Evolutionary conservation across 2,888 invertebrate species (phyloP), one percentile per base, ranked within the genome.

Genomic region (Sepioteuthis lessoniana): DNA sequence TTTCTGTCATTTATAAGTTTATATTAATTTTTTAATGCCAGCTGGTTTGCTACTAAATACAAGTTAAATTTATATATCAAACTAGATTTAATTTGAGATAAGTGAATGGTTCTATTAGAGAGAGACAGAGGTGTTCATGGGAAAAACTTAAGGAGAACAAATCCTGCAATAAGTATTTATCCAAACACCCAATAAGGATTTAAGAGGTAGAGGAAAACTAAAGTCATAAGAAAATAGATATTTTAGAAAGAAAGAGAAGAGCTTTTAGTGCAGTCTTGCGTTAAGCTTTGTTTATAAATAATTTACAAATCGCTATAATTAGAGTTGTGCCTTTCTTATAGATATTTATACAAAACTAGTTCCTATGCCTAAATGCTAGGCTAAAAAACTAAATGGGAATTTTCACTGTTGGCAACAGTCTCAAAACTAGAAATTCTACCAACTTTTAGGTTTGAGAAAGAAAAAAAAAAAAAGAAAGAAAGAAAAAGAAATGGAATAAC

Each of bases 261-360:
- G 76, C 76, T 76, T 76, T 76, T 76, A 76, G 76, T 76, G 76
- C 76, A 76, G n/a, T 76, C n/a, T 76, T 76, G n/a, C 76, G 76
- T 76, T 76, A 76, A 76, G 76, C 76, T 76, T 76, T 76, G 76
- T 76, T 76, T 76, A 76, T n/a, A 76, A 35, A 16, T 76, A n/a
- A 76, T 76, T 76, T 76, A 76, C 76, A 76, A 35, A 76, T 76
- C 76, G n/a, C 76, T 76, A 35, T 16, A 76, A 76, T 76, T 35
- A 76, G 76, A 76, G n/a, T 76, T 76, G n/a, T 35, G n/a, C n/a
- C n/a, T 28, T 60, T 28, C 31, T 76, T 76, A 76, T 21, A 55
- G 13, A 76, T 76, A 76, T 76, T 76, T 76, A 76, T n/a, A 76
- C 76, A 76, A 76, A 76, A 13, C 10, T 4, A 76, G 76, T 76